Base-by-base conservation (phyloP, 2,888 invertebrate species). In the Oscheius sp. region DNA sequence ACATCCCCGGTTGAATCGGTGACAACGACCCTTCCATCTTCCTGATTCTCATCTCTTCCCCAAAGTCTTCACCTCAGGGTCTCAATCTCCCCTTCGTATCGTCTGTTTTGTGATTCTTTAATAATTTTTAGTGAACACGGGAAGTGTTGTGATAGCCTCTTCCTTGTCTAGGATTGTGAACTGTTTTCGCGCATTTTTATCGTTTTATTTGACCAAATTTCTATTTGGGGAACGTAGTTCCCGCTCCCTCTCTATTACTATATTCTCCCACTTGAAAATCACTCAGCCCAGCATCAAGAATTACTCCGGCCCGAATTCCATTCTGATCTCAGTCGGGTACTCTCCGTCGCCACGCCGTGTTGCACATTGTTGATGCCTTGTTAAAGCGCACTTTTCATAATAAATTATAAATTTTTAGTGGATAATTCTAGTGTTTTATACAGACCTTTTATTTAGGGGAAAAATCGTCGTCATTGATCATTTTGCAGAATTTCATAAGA, bases 301-400 rank as follows among this genome's bases (percentile, higher is more conserved):
- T 46, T 5, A 52, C n/a, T n/a, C n/a, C n/a, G n/a, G 37, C 53
- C 53, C 61, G 29, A 61, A 61, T 61, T 61, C 61, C 61, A 61
- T 27, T 42, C 31, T 55, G 66, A 66, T 66, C 66, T 66, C 66
- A 66, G 37, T 34, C 66, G 66, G 66, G 66, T 66, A 48, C 20
- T 23, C 34, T 29, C 48, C 48, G 48, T 25, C 48, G 4, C 8
- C 48, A 48, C 25, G 20, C 25, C 15, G 8, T 48, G 48, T 48
- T 17, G 6, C 34, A 37, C 34, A 17, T 61, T 61, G 61, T 61
- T 61, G 61, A 61, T 61, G 64, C 64, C 64, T 64, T 64, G 46
- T 64, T 50, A 55, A n/a, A 33, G n/a, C n/a, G 20, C 20, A 20
- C n/a, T 17, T n/a, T 42, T 42, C 20, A 4, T 20, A 42, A 42